Conservation (phyloP, 2,797 vertebrate species). For the Neopelma chrysocephalum region DNA sequence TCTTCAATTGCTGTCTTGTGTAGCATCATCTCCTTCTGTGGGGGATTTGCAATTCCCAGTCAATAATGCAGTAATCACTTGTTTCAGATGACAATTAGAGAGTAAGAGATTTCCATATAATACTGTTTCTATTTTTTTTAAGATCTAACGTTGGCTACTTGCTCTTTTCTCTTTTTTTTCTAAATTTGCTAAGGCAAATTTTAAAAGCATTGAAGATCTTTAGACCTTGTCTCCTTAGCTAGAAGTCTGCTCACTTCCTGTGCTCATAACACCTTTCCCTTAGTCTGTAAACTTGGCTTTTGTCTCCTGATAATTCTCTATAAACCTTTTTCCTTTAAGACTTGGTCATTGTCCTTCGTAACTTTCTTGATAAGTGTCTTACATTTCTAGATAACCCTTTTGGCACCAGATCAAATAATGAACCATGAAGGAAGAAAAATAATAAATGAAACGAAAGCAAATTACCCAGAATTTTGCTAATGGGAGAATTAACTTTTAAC, state of each 20-base stretch:
- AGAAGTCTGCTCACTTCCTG: rapidly evolving
- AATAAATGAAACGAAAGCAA: background rate
- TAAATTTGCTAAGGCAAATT: background rate
- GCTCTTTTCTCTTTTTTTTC: background rate
- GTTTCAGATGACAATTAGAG: background rate
- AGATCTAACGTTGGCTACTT: rapidly evolving
- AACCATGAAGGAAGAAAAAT: background rate
- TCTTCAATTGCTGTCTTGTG: background rate
- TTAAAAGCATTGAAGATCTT: background rate
- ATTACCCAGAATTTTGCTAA: background rate
- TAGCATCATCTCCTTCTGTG: background rate
- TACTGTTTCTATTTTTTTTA: background rate
- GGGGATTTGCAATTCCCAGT: background rate
- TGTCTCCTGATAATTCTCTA: background rate
- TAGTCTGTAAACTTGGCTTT: background rate
- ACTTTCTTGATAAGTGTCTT: background rate
- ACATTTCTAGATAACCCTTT: background rate
- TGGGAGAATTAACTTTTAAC: background rate
- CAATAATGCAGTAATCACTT: constrained; percentile 8
- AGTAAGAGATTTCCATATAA: background rate
- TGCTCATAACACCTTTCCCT: background rate
- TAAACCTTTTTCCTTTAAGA: background rate
- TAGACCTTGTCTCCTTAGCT: background rate
- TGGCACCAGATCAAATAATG: background rate
- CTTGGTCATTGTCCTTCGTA: background rate